Base-by-base conservation (phyloP, 2,797 vertebrate genomes). In the Helicolenus hilgendorfi region DNA sequence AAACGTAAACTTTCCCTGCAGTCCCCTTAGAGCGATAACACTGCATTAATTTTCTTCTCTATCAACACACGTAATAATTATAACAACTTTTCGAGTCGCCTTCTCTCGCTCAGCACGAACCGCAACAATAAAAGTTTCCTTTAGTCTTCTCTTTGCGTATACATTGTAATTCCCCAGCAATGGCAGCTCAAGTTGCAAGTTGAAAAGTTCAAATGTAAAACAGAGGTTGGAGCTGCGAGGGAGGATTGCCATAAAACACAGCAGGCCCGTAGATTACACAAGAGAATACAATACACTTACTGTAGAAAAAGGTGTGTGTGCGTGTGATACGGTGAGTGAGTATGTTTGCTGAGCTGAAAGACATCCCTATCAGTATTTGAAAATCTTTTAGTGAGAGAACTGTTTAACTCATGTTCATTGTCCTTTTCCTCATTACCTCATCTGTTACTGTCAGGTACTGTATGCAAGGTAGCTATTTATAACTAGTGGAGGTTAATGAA, bases 171-270 rank as follows among this genome's bases (percentile, higher is more conserved):
- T 92, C 87, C 81, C 75, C 41, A 5, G 84, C 76, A 72, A 76
- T 71, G 68, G 31, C 68, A 58, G 74, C 92, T 90, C 41, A 6
- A 83, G 90, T 85, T 89, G 75, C 83, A 83, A 93, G 96, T 96
- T 96, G 94, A 96, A 96, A 92, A 96, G 95, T 96, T 96, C 89
- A 94, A 86, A 94, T 91, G 87, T 93, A 89, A 95, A 93, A 92
- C 81, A 59, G 91, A 90, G 92, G 92, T 81, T 79, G 81, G 75
- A 38, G 77, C 86, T 90, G 72, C 14, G 24, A 89, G 86, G 90
- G 90, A 89, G 90, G 84, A 60, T 78, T 55, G 79, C 82, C 77
- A 75, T 91, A 88, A 92, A 93, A 89, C 74, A 73, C 72, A 81
- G 58, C 67, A 58, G 74, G 76, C 92, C 68, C 68, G 71, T 81